These are phyloP conservation scores for Petrophora chlorosata DNA, from an alignment of 2,888 invertebrate genomes.

Conservation along the genomic window DNA sequence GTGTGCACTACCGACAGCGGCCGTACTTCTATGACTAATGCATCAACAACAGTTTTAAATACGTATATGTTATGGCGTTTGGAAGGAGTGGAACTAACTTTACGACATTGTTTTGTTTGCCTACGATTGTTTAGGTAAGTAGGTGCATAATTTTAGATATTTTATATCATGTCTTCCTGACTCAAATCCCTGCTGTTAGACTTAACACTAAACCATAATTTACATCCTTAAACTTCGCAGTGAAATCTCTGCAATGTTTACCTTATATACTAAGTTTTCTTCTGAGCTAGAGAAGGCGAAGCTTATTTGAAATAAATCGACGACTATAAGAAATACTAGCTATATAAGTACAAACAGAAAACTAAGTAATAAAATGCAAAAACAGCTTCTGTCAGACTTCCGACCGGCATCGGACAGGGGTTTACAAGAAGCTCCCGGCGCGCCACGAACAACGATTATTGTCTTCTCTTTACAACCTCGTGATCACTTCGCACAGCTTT, in stretches of 20 bases:
- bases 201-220: no score
- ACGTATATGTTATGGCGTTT: background rate
- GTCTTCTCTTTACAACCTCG: slow-evolving; percentile 65
- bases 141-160: no score
- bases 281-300: background rate
- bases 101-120: background rate
- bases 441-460: slow-evolving; percentile 65
- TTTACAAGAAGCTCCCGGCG: slow-evolving; percentile 58
- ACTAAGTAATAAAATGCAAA: slow-evolving; percentile 16
- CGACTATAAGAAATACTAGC: background rate
- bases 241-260: background rate
- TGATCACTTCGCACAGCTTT: slow-evolving; percentile 58
- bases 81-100: background rate
- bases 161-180: no score
- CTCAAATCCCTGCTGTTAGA: background rate
- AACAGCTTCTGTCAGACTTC: slow-evolving; percentile 40
- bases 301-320: slow-evolving; percentile 8
- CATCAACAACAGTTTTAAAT: slow-evolving; percentile 1
- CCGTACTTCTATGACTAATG: slow-evolving; percentile 1
- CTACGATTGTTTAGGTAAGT: no score
- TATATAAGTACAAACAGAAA: background rate
- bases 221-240: background rate
- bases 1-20: slow-evolving; percentile 1
- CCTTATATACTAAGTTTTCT: no score
- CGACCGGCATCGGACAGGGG: slow-evolving; percentile 47